Conservation (phyloP, 64 coral and sea anemone genomes). For the Orbicella faveolata region DNA sequence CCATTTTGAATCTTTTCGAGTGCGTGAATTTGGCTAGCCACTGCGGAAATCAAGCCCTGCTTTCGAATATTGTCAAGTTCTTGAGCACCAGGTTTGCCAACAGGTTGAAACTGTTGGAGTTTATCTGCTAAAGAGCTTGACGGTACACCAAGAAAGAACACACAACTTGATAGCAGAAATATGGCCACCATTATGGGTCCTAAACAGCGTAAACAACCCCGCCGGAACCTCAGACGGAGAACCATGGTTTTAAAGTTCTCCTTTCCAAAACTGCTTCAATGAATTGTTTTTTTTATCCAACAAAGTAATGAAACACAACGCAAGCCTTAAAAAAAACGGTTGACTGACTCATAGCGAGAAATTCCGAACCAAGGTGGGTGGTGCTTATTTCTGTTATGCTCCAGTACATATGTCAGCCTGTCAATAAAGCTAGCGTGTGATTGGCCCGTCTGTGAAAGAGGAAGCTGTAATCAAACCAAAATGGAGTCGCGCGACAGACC, state of each 20-base stretch:
- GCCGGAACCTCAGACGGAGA: neutral
- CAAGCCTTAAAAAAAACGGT: no score
- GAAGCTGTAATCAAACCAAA: neutral
- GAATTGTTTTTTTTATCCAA: no score
- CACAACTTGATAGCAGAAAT: no score
- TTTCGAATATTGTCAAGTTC: no score
- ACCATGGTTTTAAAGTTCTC: neutral
- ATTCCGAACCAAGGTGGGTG: neutral
- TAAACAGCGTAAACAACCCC: neutral
- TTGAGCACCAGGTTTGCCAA: no score
- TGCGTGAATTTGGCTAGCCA: neutral
- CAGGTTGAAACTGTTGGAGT: no score
- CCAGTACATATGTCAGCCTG: neutral
- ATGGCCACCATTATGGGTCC: no score
- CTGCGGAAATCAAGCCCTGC: no score
- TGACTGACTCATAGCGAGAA: neutral
- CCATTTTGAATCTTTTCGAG: neutral
- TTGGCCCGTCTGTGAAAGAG: neutral
- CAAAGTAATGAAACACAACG: no score
- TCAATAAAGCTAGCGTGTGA: conserved; percentile 3
- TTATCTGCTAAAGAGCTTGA: no score
- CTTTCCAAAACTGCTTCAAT: no score
- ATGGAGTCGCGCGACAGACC: neutral
- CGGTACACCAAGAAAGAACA: no score
- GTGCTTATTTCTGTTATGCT: neutral